Evolutionary conservation across 1,140 invertebrate species (phyloP).

Genomic region (Rhagoletis pomonella): DNA sequence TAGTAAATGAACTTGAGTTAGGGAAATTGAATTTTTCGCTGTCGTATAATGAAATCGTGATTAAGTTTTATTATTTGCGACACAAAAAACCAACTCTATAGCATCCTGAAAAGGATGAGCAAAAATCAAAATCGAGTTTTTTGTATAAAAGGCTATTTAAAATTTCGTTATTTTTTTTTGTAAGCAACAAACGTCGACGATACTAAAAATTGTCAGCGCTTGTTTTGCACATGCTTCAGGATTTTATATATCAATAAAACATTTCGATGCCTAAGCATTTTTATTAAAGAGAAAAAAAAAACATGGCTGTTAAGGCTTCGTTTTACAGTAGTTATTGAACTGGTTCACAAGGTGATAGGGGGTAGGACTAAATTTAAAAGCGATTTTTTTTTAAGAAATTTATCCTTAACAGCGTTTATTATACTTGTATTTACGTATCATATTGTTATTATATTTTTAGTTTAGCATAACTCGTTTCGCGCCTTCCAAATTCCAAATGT

Average conservation of each 20-base stretch:
- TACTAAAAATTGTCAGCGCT: too few relatives aligned
- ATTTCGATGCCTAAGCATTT: neutral
- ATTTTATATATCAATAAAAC: too few relatives aligned
- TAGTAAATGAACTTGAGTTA: neutral
- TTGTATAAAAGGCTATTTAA: neutral
- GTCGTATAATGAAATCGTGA: neutral
- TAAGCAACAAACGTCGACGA: too few relatives aligned
- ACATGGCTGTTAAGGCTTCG: neutral
- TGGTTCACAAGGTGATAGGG: neutral
- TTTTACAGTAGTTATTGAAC: neutral
- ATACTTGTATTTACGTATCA: neutral
- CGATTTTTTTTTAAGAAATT: neutral
- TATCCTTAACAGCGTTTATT: slow-evolving; percentile 14
- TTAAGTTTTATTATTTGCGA: neutral
- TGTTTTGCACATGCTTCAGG: too few relatives aligned
- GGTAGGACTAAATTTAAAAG: neutral
- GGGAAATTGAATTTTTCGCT: neutral
- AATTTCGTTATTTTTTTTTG: too few relatives aligned
- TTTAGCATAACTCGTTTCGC: slow-evolving; percentile 17
- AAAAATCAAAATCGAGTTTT: slow-evolving; percentile 13
- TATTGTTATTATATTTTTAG: slow-evolving; percentile 25
- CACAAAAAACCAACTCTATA: neutral
- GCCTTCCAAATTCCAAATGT: slow-evolving; percentile 28
- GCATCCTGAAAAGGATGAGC: slow-evolving; percentile 11
- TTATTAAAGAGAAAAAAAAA: neutral